Evolutionary conservation across 1,140 invertebrate species (phyloP), one percentile per base, ranked within the genome.

Genomic region (Tyrophagus putrescentiae): DNA sequence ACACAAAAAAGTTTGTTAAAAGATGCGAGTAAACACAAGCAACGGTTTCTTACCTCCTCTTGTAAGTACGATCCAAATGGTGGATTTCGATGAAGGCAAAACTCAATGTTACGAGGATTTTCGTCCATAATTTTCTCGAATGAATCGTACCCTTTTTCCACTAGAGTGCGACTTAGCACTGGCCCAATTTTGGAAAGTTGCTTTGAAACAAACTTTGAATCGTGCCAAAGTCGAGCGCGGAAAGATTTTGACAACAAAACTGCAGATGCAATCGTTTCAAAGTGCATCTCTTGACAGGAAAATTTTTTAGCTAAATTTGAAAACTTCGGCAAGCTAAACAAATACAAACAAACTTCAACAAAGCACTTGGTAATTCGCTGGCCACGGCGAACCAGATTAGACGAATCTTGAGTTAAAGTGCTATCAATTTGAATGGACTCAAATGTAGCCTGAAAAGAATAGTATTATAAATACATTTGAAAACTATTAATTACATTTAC

Each of bases 41-140:
- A 11, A 16, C 1, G 4, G 1, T 11, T 11, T n/a, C 11, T 60
- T 11, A 61, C 36, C 27, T 42, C 48, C 16, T 57, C 50, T 4
- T 21, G 89, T 83, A 70, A 86, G 86, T 88, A 72, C 16, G 72
- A 76, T 23, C 76, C 76, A 70, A 78, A 78, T 50, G 76, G 76
- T 56, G 75, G 73, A 58, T 76, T 71, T 56, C 76, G 65, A 65
- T 76, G 76, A 4, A 72, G 66, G 62, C 76, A 73, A 72, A 82
- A 70, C 76, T 87, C 84, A 60, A 87, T 71, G 68, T 84, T 79
- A 68, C 83, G 74, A 11, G 84, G 82, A 74, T 84, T 79, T 21
- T 78, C 76, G 52, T 79, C 74, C 52, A 75, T 70, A 32, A 87
- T 69, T n/a, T 76, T 69, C 66, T 80, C 70, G 68, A 87, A 83